Conservation (phyloP, 2,113 vertebrate species). For the Plecotus auritus region DNA sequence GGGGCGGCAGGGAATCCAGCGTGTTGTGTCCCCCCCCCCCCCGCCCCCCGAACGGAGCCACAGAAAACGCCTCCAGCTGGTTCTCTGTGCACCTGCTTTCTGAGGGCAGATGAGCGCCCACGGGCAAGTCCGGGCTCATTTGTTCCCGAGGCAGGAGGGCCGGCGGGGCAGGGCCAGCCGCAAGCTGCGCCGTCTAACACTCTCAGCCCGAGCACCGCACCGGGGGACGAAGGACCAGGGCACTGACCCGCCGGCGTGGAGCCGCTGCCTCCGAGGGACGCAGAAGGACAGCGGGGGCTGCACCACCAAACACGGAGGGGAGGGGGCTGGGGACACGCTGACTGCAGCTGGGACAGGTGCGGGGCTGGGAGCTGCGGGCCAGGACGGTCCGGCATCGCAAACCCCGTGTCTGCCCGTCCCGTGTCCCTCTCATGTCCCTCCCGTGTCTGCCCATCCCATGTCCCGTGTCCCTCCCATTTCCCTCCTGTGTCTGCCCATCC, state of each 20-base stretch:
- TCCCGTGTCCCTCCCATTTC: no score
- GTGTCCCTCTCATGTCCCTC: not conserved
- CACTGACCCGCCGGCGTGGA: no score
- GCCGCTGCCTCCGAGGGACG: not conserved
- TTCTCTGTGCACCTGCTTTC: not conserved
- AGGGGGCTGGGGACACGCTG: not conserved
- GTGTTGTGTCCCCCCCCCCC: not conserved
- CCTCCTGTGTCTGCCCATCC: not conserved
- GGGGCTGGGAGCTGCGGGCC: not conserved
- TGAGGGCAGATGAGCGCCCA: constrained; percentile 19
- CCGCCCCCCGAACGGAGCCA: not conserved
- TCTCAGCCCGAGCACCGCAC: no score
- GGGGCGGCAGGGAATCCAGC: not conserved
- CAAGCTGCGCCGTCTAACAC: not conserved
- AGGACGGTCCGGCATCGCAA: no score
- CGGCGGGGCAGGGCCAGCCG: not conserved
- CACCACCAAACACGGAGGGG: not conserved
- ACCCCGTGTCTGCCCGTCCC: no score
- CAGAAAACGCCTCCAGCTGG: not conserved
- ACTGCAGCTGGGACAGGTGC: no score
- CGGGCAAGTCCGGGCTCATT: not conserved
- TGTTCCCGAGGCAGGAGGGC: not conserved
- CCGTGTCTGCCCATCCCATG: no score
- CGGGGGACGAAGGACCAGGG: no score
- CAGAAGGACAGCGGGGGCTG: no score